Evolutionary conservation across 2,888 invertebrate genomes (phyloP).

Genomic region (Ormyrus pomaceus): DNA sequence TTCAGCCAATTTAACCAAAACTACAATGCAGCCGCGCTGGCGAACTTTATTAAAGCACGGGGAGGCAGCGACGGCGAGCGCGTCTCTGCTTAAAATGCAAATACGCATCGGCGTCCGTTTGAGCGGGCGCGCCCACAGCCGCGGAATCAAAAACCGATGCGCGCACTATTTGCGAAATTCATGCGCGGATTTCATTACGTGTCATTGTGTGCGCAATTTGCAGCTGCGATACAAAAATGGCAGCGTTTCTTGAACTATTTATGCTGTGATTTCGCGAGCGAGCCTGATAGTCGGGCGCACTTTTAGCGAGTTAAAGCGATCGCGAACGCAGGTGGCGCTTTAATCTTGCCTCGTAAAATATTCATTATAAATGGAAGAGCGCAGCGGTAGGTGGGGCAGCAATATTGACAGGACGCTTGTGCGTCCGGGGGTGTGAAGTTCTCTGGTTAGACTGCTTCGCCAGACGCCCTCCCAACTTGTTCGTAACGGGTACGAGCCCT

Average conservation of each 20-base stretch:
- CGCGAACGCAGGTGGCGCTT: slow-evolving; percentile 10
- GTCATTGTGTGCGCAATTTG: no score
- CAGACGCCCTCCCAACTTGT: background rate
- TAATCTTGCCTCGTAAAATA: slow-evolving; percentile 47
- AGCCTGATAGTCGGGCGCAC: no score
- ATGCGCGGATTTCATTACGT: no score
- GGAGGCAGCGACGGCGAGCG: background rate
- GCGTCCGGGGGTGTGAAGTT: slow-evolving; percentile 29
- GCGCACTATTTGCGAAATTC: background rate
- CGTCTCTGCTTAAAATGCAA: slow-evolving; percentile 36
- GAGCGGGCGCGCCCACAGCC: background rate
- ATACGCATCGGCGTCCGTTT: background rate
- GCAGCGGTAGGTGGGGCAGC: background rate
- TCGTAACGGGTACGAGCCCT: slow-evolving; percentile 19
- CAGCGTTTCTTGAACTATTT: no score
- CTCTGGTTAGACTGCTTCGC: background rate
- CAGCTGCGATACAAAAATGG: no score
- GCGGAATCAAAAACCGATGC: background rate
- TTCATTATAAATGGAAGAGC: slow-evolving; percentile 37
- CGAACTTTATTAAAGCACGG: slow-evolving; percentile 28
- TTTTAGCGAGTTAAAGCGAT: no score
- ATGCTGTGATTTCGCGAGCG: no score
- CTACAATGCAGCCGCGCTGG: slow-evolving; percentile 11
- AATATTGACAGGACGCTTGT: slow-evolving; percentile 3
- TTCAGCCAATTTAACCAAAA: slow-evolving; percentile 22